Percentiles rank a stretch among this genome's conserved stretches.
Conservation (phyloP, 2,113 vertebrate genomes). For the Scytalopus superciliaris region DNA sequence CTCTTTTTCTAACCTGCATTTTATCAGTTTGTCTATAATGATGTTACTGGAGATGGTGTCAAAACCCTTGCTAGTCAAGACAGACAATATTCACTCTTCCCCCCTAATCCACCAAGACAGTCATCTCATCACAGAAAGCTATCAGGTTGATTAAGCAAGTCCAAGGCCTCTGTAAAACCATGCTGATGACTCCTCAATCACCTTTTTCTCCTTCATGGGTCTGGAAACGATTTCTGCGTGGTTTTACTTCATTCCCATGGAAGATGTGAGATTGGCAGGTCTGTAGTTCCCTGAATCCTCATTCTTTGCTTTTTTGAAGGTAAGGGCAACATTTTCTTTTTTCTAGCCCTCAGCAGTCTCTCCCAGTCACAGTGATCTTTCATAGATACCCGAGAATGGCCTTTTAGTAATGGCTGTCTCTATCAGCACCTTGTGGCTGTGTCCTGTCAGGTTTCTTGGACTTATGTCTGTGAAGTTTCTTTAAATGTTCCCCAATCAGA, state of each 20-base stretch:
- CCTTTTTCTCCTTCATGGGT: background rate
- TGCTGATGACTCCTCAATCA: background rate
- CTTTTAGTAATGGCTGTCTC: background rate
- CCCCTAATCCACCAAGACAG: background rate
- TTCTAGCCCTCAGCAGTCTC: background rate
- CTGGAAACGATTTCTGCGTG: background rate
- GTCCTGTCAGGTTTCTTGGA: background rate
- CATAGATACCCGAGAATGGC: background rate
- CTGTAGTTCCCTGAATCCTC: background rate
- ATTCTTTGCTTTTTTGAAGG: background rate
- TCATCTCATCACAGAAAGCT: background rate
- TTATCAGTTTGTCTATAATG: fast-evolving
- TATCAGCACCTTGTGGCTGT: background rate
- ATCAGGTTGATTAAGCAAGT: background rate
- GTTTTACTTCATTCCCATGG: background rate
- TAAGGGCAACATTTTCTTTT: background rate
- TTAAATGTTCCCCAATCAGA: background rate
- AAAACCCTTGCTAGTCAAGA: background rate
- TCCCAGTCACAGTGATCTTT: background rate
- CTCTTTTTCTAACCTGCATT: background rate
- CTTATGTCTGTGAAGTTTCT: background rate
- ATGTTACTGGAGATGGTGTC: background rate
- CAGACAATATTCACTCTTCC: background rate
- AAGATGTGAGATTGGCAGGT: background rate
- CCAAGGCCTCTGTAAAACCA: background rate